phyloP scores from a whole-genome alignment of 1,140 invertebrate genomes.

The Oedothorax gibbosus region DNA sequence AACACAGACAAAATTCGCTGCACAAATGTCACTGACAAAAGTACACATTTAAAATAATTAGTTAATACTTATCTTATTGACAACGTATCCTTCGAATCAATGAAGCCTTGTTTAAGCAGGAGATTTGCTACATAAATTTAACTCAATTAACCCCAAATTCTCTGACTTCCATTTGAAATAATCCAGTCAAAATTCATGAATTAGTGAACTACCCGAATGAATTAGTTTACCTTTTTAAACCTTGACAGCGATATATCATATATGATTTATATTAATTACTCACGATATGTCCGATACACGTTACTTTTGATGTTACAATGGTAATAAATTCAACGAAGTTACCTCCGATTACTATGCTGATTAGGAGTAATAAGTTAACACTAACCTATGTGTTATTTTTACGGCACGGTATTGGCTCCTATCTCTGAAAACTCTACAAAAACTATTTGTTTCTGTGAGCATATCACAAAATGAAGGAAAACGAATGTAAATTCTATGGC shows the following conservation, averaged over 20 bases:
- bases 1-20: too few relatives aligned
- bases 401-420: slow-evolving; percentile 36
- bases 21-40: too few relatives aligned
- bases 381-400: slow-evolving; percentile 30
- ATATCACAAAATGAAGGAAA: slow-evolving; percentile 21
- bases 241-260: slow-evolving; percentile 27
- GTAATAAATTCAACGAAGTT: slow-evolving; percentile 26
- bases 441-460: slow-evolving; percentile 1
- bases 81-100: too few relatives aligned
- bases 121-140: too few relatives aligned
- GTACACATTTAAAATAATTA: too few relatives aligned
- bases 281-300: slow-evolving; percentile 31
- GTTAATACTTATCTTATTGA: too few relatives aligned
- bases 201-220: too few relatives aligned
- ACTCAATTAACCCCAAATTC: too few relatives aligned
- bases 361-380: slow-evolving; percentile 32
- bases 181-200: too few relatives aligned
- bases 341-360: slow-evolving; percentile 38
- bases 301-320: slow-evolving; percentile 19
- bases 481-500: slow-evolving; percentile 31
- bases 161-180: too few relatives aligned
- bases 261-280: slow-evolving; percentile 38
- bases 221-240: slow-evolving; percentile 15
- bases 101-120: too few relatives aligned
- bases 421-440: slow-evolving; percentile 9